Evolutionary conservation across 2,888 invertebrate species (phyloP).

Genomic region (Hyposoter dolosus): DNA sequence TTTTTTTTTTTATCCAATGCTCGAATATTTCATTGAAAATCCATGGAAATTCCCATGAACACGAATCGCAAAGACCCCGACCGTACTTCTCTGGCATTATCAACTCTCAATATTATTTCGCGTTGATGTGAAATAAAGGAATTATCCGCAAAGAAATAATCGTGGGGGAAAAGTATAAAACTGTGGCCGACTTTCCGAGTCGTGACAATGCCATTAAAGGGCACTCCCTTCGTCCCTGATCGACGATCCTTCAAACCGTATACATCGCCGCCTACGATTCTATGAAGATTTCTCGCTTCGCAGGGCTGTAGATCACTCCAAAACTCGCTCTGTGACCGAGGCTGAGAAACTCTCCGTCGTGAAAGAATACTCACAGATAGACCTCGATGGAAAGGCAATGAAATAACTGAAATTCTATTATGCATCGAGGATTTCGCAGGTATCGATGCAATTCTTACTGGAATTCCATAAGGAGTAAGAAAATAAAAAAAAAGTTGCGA

Average conservation of each 20-base stretch:
- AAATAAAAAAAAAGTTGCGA: not conserved
- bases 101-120: constrained; percentile 17
- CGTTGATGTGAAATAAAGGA: constrained; percentile 61
- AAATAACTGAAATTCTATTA: constrained; percentile 30
- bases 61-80: constrained; percentile 72
- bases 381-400: constrained; percentile 28
- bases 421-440: not conserved
- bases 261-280: constrained; percentile 20
- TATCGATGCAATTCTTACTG: constrained; percentile 4
- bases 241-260: constrained; percentile 54
- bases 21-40: not conserved
- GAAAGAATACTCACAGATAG: constrained; percentile 45
- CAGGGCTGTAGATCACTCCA: constrained; percentile 65
- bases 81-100: constrained; percentile 38
- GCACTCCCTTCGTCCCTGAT: constrained; percentile 73
- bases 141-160: constrained; percentile 39
- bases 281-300: constrained; percentile 50
- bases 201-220: constrained; percentile 73
- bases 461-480: not conserved
- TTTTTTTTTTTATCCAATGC: not conserved
- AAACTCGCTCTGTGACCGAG: constrained; percentile 32
- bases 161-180: constrained; percentile 18
- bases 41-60: constrained; percentile 7
- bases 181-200: constrained; percentile 66
- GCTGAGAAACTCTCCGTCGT: constrained; percentile 63